These are phyloP conservation scores for Suncus etruscus DNA, from an alignment of 2,113 vertebrate species.

Conservation along the genomic window DNA sequence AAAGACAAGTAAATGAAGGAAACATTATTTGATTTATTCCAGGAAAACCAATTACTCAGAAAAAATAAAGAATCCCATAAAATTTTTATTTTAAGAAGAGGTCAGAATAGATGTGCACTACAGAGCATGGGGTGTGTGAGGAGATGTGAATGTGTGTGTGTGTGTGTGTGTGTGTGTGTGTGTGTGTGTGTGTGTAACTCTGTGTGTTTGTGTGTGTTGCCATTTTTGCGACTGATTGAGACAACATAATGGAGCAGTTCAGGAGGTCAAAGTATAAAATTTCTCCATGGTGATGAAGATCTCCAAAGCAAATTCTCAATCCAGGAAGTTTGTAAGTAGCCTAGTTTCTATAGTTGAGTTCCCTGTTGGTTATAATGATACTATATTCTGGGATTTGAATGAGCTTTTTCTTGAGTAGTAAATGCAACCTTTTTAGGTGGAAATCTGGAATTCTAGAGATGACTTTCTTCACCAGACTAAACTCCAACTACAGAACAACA, in stretches of 20 bases:
- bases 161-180: neutral
- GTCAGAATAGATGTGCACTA: neutral
- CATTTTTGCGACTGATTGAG: slow-evolving; percentile 1
- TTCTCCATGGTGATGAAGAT: slow-evolving; percentile 18
- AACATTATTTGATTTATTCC: slow-evolving; percentile 47
- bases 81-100: neutral
- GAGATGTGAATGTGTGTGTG: neutral
- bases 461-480: slow-evolving; percentile 28
- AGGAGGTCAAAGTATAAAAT: neutral
- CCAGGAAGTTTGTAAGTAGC: slow-evolving; percentile 38
- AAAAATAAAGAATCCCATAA: slow-evolving; percentile 31
- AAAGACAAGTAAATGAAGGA: slow-evolving; percentile 32
- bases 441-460: neutral
- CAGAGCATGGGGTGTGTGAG: neutral
- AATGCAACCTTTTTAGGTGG: neutral
- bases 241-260: neutral
- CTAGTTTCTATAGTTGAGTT: neutral
- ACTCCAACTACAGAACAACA: slow-evolving; percentile 17
- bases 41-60: slow-evolving; percentile 53
- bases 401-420: slow-evolving; percentile 45
- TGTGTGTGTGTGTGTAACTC: neutral
- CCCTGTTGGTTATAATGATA: neutral
- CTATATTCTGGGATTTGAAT: neutral
- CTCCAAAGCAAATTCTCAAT: neutral
- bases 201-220: too few species aligned